These are phyloP conservation scores for Halictus rubicundus DNA, from an alignment of 1,140 invertebrate genomes.

Conservation along the genomic window DNA sequence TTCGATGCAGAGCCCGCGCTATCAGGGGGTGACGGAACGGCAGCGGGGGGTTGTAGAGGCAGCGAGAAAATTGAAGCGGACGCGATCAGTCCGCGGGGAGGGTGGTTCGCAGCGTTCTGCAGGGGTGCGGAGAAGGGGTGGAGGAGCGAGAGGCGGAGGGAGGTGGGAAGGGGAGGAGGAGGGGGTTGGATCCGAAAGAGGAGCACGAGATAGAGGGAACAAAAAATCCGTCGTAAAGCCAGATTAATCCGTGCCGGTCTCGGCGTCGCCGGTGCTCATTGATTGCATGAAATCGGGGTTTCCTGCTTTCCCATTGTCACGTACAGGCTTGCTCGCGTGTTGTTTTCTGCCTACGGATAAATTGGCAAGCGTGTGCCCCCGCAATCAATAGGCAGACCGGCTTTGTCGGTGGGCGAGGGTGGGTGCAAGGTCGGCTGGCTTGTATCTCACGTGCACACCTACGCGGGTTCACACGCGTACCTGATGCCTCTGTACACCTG, in stretches of 20 bases:
- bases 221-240: slow-evolving; percentile 54
- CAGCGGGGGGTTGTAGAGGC: background rate
- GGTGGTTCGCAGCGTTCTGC: too few species aligned
- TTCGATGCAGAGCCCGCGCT: slow-evolving; percentile 21
- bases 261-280: slow-evolving; percentile 64
- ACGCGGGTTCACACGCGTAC: background rate
- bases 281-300: slow-evolving; percentile 69
- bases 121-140: background rate
- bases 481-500: background rate
- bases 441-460: slow-evolving; percentile 36
- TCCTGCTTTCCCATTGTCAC: slow-evolving; percentile 69
- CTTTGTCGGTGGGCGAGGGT: slow-evolving; percentile 51
- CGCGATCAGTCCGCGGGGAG: background rate
- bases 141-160: background rate
- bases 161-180: background rate
- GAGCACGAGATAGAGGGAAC: slow-evolving; percentile 29
- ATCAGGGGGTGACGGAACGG: background rate
- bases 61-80: slow-evolving; percentile 9
- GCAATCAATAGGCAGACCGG: slow-evolving; percentile 69
- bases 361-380: slow-evolving; percentile 69
- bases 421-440: slow-evolving; percentile 58
- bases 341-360: slow-evolving; percentile 68
- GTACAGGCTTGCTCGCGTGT: slow-evolving; percentile 54
- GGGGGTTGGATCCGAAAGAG: background rate
- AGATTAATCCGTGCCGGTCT: slow-evolving; percentile 59